phyloP scores from a whole-genome alignment of 2,888 invertebrate species.

The Gryllus longicercus region DNA sequence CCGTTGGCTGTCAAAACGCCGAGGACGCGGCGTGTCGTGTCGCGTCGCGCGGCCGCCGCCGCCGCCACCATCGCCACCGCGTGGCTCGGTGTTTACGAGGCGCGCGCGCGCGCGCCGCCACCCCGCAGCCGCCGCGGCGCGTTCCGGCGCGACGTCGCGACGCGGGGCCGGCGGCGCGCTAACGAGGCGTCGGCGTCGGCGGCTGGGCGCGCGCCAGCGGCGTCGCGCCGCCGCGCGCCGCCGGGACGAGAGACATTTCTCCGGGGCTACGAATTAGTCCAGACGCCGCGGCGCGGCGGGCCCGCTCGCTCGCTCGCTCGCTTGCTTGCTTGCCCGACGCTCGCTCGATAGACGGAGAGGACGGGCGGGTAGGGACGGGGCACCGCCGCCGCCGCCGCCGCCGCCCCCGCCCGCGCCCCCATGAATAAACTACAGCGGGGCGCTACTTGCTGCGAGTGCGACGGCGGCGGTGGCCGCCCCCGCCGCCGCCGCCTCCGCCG shows the following conservation, averaged over 20 bases:
- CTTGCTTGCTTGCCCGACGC: background rate
- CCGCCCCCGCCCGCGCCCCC: background rate
- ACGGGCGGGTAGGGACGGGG: background rate
- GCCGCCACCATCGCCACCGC: too few species aligned
- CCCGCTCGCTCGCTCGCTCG: background rate
- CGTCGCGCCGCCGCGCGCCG: too few species aligned
- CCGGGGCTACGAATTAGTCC: background rate
- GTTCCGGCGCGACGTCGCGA: too few species aligned
- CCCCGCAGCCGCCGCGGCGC: too few species aligned
- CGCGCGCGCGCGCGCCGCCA: too few species aligned
- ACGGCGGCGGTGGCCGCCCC: background rate
- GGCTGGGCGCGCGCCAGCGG: too few species aligned
- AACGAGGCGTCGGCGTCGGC: too few species aligned
- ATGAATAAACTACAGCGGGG: constrained; percentile 10
- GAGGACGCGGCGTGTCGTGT: too few species aligned
- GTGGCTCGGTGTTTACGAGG: too few species aligned
- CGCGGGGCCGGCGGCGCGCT: too few species aligned
- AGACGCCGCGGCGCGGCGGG: background rate
- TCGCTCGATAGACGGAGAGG: background rate
- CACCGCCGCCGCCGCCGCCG: background rate
- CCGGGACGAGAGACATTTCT: background rate
- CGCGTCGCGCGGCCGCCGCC: too few species aligned
- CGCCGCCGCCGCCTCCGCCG: background rate
- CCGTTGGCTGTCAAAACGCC: too few species aligned
- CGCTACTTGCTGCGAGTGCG: background rate